These are phyloP conservation scores for Thamnophis sirtalis DNA, from an alignment of 2,113 vertebrate species.

Conservation along the genomic window DNA sequence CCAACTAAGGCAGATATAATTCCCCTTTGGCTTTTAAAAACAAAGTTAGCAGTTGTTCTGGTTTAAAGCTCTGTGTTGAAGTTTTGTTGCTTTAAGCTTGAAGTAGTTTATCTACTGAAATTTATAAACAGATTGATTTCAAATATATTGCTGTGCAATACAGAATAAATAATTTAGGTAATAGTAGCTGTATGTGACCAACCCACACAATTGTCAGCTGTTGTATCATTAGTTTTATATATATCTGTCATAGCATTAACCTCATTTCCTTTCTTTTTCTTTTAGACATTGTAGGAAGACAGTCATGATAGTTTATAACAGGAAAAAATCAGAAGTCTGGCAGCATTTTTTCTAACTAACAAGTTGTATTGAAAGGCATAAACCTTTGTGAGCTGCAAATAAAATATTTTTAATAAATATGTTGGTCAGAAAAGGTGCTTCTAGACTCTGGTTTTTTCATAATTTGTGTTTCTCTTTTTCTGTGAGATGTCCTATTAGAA, in stretches of 20 bases:
- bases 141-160: constrained; percentile 42
- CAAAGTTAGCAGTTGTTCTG: background rate
- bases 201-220: constrained; percentile 45
- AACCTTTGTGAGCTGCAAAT: background rate
- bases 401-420: background rate
- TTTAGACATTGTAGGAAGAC: background rate
- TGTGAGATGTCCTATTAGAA: constrained; percentile 5
- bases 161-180: constrained; percentile 39
- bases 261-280: constrained; percentile 27
- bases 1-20: constrained; percentile 19
- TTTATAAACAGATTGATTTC: constrained; percentile 30
- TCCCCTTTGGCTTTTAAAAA: background rate
- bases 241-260: constrained; percentile 41
- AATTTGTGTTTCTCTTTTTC: constrained; percentile 30
- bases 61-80: background rate
- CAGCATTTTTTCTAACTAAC: background rate
- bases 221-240: constrained; percentile 33
- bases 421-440: background rate
- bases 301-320: background rate
- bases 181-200: constrained; percentile 31
- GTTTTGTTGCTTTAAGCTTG: constrained; percentile 32
- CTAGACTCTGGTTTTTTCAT: background rate
- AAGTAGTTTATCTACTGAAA: constrained; percentile 45
- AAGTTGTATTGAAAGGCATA: background rate
- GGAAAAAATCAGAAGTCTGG: background rate